phyloP scores from a whole-genome alignment of 2,888 invertebrate species.

The Epistrophe grossulariae region DNA sequence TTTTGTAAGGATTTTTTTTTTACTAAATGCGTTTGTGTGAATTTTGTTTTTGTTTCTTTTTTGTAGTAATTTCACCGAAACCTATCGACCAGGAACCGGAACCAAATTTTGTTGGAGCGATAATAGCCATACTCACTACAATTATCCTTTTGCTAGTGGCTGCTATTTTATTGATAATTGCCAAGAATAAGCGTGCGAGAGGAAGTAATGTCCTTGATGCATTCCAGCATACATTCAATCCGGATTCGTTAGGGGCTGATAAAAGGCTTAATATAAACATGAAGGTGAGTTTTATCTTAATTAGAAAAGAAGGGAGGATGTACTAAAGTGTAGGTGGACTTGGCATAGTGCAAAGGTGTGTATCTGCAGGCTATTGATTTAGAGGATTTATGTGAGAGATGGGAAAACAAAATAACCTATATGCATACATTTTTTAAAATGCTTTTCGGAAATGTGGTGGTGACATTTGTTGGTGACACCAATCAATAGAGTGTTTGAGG shows the following conservation, averaged over 20 bases:
- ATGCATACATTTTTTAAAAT: too few species aligned
- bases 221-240: conserved; percentile 84
- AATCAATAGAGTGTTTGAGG: too few species aligned
- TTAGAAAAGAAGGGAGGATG: too few species aligned
- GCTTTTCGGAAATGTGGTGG: too few species aligned
- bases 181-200: conserved; percentile 86
- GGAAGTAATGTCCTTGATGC: conserved; percentile 83
- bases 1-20: conserved; percentile 11
- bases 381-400: too few species aligned
- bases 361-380: too few species aligned
- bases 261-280: conserved; percentile 84
- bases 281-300: conserved; percentile 80
- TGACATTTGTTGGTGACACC: too few species aligned
- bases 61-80: conserved; percentile 84
- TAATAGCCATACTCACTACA: conserved; percentile 89
- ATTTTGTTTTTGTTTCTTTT: conserved; percentile 34
- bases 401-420: too few species aligned
- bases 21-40: conserved; percentile 39
- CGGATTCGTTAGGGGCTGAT: conserved; percentile 84
- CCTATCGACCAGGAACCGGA: conserved; percentile 86
- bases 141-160: conserved; percentile 89
- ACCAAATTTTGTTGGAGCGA: conserved; percentile 87
- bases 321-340: neutral
- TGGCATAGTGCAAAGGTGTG: too few species aligned
- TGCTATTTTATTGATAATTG: conserved; percentile 89